Percentiles rank a stretch among this genome's conserved stretches.
Evolutionary conservation across 2,113 vertebrate genomes (phyloP).

Genomic region (Labeo catla): DNA sequence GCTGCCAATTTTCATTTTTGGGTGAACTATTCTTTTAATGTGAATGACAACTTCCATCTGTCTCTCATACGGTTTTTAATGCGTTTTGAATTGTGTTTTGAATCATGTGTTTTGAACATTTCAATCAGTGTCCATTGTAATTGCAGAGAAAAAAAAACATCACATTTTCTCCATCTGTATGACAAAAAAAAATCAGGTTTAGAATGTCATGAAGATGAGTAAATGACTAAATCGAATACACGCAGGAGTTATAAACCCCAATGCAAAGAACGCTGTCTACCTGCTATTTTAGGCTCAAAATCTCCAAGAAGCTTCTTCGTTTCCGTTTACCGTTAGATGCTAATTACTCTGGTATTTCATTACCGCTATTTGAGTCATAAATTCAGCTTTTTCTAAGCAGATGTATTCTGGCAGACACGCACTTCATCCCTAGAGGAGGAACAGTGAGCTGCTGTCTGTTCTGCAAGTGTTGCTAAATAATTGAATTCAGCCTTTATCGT

Average conservation of each 20-base stretch:
- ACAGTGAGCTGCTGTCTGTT: constrained; percentile 38
- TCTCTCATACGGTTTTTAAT: background rate
- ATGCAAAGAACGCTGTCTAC: background rate
- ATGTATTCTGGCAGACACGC: background rate
- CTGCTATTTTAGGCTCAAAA: background rate
- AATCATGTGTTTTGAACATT: background rate
- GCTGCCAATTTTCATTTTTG: background rate
- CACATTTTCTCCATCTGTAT: background rate
- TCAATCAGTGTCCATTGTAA: background rate
- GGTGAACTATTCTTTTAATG: background rate
- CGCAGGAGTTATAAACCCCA: too few relatives aligned
- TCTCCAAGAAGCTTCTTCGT: background rate
- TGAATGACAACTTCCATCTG: background rate
- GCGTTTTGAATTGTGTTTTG: background rate
- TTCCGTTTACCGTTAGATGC: background rate
- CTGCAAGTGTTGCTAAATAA: constrained; percentile 22
- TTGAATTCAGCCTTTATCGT: constrained; percentile 47
- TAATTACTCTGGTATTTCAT: constrained; percentile 16
- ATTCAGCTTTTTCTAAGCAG: background rate
- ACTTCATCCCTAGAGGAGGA: constrained; percentile 8
- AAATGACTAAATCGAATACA: background rate
- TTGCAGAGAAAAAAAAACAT: background rate
- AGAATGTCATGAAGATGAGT: background rate
- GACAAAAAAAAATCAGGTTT: background rate
- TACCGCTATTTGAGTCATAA: background rate